These are phyloP conservation scores for Pteria penguin DNA, from an alignment of 2,888 invertebrate genomes.

Conservation along the genomic window DNA sequence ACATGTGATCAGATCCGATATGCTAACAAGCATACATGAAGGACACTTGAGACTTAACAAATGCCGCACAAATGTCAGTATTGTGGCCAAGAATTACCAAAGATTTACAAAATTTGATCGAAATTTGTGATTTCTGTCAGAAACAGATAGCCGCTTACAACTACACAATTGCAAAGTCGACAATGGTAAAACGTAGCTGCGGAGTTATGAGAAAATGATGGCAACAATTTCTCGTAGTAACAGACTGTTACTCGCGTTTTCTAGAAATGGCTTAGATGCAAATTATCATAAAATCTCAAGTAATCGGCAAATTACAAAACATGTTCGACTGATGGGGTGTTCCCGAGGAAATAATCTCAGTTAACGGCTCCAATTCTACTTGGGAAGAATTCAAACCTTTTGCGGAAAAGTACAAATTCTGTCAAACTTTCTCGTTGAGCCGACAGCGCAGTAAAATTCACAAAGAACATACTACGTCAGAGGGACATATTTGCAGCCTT, in stretches of 20 bases:
- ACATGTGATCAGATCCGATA: too few relatives aligned
- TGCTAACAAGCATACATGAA: too few relatives aligned
- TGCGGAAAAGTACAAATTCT: conserved; percentile 22
- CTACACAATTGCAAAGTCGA: conserved; percentile 31
- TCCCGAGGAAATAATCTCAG: conserved; percentile 35
- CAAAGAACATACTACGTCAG: conserved; percentile 37
- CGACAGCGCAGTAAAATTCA: conserved; percentile 44
- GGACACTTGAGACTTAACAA: too few relatives aligned
- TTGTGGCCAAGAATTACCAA: too few relatives aligned
- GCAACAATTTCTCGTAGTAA: conserved; percentile 38
- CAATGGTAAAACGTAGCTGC: too few relatives aligned
- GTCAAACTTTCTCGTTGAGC: conserved; percentile 15
- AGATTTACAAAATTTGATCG: too few relatives aligned
- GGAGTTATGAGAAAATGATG: too few relatives aligned
- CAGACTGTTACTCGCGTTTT: conserved; percentile 47
- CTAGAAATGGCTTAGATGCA: too few relatives aligned
- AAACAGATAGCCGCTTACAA: conserved; percentile 34
- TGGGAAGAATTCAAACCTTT: conserved; percentile 33
- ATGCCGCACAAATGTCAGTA: too few relatives aligned
- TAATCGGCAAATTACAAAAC: conserved; percentile 33
- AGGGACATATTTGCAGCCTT: conserved; percentile 34
- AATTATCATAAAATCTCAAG: neutral
- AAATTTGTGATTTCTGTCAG: conserved; percentile 35
- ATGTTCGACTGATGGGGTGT: conserved; percentile 43
- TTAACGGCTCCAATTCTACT: conserved; percentile 41